Evolutionary conservation across 2,888 invertebrate genomes (phyloP).

Genomic region (Tachina lurida): DNA sequence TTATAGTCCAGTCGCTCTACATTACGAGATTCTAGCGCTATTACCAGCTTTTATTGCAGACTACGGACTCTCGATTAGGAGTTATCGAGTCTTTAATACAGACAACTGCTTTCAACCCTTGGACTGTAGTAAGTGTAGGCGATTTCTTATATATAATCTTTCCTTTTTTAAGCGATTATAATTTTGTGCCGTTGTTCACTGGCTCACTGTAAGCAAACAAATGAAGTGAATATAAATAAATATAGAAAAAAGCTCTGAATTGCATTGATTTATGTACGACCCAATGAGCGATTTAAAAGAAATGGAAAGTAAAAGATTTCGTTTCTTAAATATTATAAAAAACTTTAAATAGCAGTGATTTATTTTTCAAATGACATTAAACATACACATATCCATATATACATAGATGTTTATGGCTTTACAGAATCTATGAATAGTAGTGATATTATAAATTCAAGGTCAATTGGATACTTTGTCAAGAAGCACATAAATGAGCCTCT

Average conservation of each 20-base stretch:
- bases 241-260: conserved; percentile 41
- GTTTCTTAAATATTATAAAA: conserved; percentile 26
- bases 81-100: no score
- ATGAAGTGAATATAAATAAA: conserved; percentile 65
- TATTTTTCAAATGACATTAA: conserved; percentile 43
- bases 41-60: no score
- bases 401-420: not conserved
- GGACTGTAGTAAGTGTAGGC: no score
- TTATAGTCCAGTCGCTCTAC: no score
- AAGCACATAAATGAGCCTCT: no score
- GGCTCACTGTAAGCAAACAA: conserved; percentile 49
- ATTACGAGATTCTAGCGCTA: no score
- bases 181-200: not conserved
- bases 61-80: no score
- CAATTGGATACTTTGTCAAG: no score
- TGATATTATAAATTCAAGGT: not conserved
- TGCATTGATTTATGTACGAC: conserved; percentile 62
- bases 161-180: not conserved
- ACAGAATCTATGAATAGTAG: not conserved
- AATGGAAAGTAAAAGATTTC: conserved; percentile 47
- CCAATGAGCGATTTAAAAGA: conserved; percentile 40
- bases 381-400: conserved; percentile 9
- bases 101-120: no score
- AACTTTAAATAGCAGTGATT: conserved; percentile 48
- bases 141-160: not conserved